Percentiles rank a stretch among this genome's conserved stretches.
Conservation (phyloP, 2,888 invertebrate species). For the Himalopsyche japonica region DNA sequence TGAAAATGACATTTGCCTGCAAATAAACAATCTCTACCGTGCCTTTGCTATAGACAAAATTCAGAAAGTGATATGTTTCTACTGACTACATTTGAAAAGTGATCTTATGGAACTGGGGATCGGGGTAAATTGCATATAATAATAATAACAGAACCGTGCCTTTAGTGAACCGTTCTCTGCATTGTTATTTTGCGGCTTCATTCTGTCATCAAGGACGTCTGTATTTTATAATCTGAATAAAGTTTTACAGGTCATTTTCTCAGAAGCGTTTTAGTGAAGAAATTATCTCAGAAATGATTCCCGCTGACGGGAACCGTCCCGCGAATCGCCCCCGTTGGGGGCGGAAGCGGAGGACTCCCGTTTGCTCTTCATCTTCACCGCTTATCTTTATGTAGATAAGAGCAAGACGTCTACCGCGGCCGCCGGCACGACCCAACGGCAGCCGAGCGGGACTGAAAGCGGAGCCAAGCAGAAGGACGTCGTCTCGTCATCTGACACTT, state of each 20-base stretch:
- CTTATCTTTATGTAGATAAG: slow-evolving; percentile 24
- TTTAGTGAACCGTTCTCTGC: slow-evolving; percentile 2
- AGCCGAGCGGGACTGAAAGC: background rate
- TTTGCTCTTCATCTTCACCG: slow-evolving; percentile 42
- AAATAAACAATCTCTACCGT: background rate
- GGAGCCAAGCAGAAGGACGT: slow-evolving; percentile 12
- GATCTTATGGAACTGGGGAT: background rate
- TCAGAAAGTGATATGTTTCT: background rate
- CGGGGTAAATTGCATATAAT: background rate
- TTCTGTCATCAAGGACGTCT: background rate
- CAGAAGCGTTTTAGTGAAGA: background rate
- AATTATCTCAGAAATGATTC: background rate
- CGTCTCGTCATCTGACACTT: background rate
- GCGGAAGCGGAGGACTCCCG: slow-evolving; percentile 45
- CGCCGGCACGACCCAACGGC: slow-evolving; percentile 42
- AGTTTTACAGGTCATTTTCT: slow-evolving; percentile 23
- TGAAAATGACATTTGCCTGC: no score
- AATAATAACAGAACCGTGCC: background rate
- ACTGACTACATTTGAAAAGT: background rate
- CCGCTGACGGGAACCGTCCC: slow-evolving; percentile 51
- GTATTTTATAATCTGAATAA: slow-evolving; percentile 23
- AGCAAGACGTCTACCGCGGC: background rate
- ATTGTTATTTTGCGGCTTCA: background rate
- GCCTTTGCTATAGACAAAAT: background rate
- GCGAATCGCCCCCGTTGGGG: slow-evolving; percentile 48